Conservation (phyloP, 2,113 vertebrate genomes). For the Ahaetulla prasina region DNA sequence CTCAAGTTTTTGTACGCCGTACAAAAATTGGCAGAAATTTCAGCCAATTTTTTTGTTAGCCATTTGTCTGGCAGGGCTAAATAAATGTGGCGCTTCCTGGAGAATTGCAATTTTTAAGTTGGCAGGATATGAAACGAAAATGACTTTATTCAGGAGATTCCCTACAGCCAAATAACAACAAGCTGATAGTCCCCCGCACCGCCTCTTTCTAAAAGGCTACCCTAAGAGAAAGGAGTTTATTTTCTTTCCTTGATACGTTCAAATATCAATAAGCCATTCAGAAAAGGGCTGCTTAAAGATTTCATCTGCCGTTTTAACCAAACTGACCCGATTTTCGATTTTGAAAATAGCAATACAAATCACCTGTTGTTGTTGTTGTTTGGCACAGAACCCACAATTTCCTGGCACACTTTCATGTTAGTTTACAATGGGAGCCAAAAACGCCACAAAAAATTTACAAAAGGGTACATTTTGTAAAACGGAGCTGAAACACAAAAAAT, state of each 20-base stretch:
- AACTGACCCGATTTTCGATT: background rate
- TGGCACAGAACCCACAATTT: too few species aligned
- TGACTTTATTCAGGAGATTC: background rate
- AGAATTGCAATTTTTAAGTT: background rate
- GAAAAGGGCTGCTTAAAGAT: background rate
- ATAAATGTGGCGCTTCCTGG: background rate
- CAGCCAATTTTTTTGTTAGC: background rate
- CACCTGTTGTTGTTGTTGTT: background rate
- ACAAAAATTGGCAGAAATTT: too few species aligned
- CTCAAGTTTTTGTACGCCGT: too few species aligned
- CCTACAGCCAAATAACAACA: background rate
- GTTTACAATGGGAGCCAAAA: background rate
- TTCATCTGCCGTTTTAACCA: background rate
- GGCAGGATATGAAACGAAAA: constrained; percentile 12
- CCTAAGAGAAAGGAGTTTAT: background rate
- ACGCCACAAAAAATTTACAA: background rate
- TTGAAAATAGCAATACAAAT: background rate
- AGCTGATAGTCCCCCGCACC: background rate
- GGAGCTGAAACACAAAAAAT: background rate
- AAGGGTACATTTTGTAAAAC: background rate
- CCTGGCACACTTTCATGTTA: background rate
- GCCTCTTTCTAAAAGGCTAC: background rate
- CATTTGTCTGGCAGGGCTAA: background rate
- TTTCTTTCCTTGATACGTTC: background rate
- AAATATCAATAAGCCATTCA: fast-evolving